Evolutionary conservation across 1,140 invertebrate genomes (phyloP).

Genomic region (Drosophila micromelanica): DNA sequence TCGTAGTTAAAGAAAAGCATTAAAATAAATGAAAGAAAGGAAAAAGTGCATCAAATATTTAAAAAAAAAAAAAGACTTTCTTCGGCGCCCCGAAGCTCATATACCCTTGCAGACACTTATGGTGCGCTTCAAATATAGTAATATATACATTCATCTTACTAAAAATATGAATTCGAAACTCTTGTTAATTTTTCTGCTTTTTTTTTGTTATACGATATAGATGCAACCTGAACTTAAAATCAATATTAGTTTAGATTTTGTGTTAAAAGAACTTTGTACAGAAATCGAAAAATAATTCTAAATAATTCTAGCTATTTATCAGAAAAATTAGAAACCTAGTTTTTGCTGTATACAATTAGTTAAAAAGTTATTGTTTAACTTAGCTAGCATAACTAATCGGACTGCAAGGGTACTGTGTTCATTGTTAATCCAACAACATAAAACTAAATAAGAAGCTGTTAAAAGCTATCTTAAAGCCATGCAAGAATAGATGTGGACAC

Average conservation of each 20-base stretch:
- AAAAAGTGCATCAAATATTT: not conserved
- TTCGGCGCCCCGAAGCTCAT: constrained; percentile 7
- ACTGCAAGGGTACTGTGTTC: constrained; percentile 5
- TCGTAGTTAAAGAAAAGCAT: not conserved
- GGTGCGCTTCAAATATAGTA: too few species aligned
- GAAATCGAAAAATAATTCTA: too few species aligned
- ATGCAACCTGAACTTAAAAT: too few species aligned
- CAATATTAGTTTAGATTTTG: too few species aligned
- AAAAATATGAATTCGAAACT: too few species aligned
- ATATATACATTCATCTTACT: too few species aligned
- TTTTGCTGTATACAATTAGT: not conserved
- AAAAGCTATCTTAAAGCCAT: constrained; percentile 1
- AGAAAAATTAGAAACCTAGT: not conserved
- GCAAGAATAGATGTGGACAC: not conserved
- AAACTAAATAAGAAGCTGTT: constrained; percentile 3
- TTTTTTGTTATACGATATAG: too few species aligned
- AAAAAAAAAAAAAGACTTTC: not conserved
- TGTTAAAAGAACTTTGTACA: too few species aligned
- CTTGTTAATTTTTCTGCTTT: too few species aligned
- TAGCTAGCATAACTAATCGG: not conserved
- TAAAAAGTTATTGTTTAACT: too few species aligned
- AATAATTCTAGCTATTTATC: too few species aligned
- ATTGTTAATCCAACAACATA: constrained; percentile 28
- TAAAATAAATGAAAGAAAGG: not conserved
- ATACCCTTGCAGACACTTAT: constrained; percentile 10